Percentiles rank a stretch among this genome's conserved stretches.
phyloP scores from a whole-genome alignment of 92 coral and sea anemone species.

The Parazoanthus atlanticus region DNA sequence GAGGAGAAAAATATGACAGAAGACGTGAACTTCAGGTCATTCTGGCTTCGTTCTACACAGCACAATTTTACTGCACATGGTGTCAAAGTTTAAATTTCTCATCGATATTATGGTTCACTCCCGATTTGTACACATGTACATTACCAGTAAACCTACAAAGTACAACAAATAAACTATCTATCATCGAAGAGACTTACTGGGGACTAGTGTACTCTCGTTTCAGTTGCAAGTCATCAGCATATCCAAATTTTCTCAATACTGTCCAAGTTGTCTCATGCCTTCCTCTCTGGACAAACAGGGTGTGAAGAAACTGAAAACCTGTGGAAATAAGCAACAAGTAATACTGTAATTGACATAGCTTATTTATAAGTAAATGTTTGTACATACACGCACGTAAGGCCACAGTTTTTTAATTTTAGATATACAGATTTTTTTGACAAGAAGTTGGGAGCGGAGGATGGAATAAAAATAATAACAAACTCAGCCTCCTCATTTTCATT shows the following conservation, averaged over 20 bases:
- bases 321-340: neutral
- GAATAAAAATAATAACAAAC: too few relatives aligned
- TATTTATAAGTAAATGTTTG: too few relatives aligned
- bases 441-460: too few relatives aligned
- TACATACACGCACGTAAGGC: too few relatives aligned
- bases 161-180: neutral
- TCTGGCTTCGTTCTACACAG: too few relatives aligned
- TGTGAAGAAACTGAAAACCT: constrained; percentile 95
- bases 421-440: too few relatives aligned
- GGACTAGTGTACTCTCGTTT: constrained; percentile 84
- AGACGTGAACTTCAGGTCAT: neutral
- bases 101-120: too few relatives aligned
- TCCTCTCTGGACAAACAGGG: constrained; percentile 89
- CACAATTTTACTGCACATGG: neutral
- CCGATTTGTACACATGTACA: too few relatives aligned
- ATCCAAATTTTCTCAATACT: constrained; percentile 95
- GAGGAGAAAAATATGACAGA: neutral
- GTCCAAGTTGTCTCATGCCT: constrained; percentile 99
- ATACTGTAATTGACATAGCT: neutral
- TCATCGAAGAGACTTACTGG: constrained; percentile 44
- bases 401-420: too few relatives aligned
- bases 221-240: constrained; percentile 89
- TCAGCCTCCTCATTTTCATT: too few relatives aligned
- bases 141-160: neutral
- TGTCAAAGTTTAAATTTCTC: too few relatives aligned